phyloP scores from a whole-genome alignment of 2,113 vertebrate species.

The Budorcas taxicolor region DNA sequence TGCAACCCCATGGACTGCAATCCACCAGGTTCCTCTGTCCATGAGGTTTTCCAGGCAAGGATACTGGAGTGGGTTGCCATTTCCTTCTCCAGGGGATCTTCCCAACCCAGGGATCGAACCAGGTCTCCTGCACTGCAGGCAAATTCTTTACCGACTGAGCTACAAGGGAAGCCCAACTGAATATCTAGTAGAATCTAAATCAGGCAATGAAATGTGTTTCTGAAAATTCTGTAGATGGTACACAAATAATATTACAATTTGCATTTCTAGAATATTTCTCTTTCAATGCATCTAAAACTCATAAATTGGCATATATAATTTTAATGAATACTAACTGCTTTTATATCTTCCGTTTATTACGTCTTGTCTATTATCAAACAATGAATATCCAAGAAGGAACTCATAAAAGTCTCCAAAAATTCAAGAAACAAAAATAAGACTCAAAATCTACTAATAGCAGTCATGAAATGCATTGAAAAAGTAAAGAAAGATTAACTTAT shows the following conservation, averaged over 20 bases:
- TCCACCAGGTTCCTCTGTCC: too few relatives aligned
- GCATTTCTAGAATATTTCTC: background rate
- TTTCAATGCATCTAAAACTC: background rate
- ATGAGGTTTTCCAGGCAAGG: too few relatives aligned
- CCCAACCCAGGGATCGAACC: background rate
- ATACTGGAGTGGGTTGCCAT: background rate
- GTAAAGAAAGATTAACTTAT: background rate
- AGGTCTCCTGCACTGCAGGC: background rate
- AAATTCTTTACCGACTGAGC: background rate
- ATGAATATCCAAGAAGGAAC: background rate
- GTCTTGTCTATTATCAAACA: background rate
- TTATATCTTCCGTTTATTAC: background rate
- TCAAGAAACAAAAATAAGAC: background rate
- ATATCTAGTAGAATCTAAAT: background rate
- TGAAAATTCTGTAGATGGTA: background rate
- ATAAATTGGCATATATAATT: background rate
- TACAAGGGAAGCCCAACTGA: background rate
- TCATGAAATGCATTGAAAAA: background rate
- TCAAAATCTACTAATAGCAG: background rate
- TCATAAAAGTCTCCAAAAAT: background rate
- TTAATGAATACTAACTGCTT: background rate
- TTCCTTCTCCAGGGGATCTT: background rate
- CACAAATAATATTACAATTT: background rate
- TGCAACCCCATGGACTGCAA: too few relatives aligned
- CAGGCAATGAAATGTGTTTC: background rate